These are phyloP conservation scores for Aphelocoma californica DNA, from an alignment of 2,797 vertebrate species.

Conservation along the genomic window DNA sequence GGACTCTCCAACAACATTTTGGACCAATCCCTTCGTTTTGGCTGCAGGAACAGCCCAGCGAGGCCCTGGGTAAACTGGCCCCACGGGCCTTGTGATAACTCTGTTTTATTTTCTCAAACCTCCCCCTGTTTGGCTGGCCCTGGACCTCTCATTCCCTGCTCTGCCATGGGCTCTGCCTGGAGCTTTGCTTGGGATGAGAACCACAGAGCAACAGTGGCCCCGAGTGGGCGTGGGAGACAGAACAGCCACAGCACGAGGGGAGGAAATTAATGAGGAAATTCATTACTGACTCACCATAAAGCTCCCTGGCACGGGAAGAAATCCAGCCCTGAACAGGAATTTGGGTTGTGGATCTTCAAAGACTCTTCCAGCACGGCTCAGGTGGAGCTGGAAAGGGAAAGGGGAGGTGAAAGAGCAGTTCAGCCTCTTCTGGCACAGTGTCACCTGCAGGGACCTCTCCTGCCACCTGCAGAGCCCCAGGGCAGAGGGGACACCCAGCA, in stretches of 20 bases:
- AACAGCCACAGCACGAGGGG: neutral
- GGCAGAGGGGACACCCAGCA: neutral
- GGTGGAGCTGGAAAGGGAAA: neutral
- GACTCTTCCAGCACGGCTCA: neutral
- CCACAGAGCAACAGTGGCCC: conserved; percentile 1
- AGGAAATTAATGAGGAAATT: neutral
- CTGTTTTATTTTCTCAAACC: neutral
- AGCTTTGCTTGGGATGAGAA: neutral
- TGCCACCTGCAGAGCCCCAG: neutral
- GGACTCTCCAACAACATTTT: neutral
- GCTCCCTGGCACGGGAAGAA: neutral
- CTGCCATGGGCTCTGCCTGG: no score
- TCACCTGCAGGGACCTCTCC: neutral
- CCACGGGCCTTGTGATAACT: neutral
- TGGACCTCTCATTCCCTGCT: neutral
- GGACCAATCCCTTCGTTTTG: neutral
- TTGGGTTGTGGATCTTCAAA: neutral
- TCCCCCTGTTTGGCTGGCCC: neutral
- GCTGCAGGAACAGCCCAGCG: neutral
- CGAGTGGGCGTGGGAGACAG: neutral
- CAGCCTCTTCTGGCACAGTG: neutral
- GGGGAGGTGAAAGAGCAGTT: neutral
- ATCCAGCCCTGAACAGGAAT: neutral
- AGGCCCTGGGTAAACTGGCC: neutral
- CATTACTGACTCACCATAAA: rapidly evolving